These are phyloP conservation scores for Drosophila kikkawai DNA, from an alignment of 1,140 invertebrate genomes.

Conservation along the genomic window DNA sequence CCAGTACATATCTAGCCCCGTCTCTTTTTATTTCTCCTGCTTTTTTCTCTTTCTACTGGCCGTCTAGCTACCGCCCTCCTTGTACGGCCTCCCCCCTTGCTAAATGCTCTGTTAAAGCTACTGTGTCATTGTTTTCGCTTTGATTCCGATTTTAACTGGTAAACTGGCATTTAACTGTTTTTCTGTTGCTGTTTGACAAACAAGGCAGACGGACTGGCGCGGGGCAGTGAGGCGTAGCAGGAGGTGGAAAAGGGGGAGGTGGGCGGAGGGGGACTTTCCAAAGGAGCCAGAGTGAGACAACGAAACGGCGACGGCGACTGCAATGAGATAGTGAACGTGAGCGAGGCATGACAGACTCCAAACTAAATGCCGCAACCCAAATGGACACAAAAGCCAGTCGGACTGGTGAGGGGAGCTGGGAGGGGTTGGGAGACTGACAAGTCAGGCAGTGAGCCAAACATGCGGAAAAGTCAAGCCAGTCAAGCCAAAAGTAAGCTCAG, in stretches of 20 bases:
- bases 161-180: slow-evolving; percentile 84
- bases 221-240: slow-evolving; percentile 2
- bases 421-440: slow-evolving; percentile 12
- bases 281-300: slow-evolving; percentile 28
- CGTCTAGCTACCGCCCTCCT: slow-evolving; percentile 15
- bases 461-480: slow-evolving; percentile 66
- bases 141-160: slow-evolving; percentile 83
- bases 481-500: slow-evolving; percentile 33
- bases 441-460: slow-evolving; percentile 60
- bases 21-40: slow-evolving; percentile 7
- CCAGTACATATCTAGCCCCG: slow-evolving; percentile 34
- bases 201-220: slow-evolving; percentile 71
- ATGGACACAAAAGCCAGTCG: slow-evolving; percentile 43
- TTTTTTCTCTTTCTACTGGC: neutral
- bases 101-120: slow-evolving; percentile 62
- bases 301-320: slow-evolving; percentile 40
- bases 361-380: slow-evolving; percentile 52
- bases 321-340: slow-evolving; percentile 60
- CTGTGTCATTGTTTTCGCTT: slow-evolving; percentile 84
- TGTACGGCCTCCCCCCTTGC: slow-evolving; percentile 27
- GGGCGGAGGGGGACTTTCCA: neutral
- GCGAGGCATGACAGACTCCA: slow-evolving; percentile 57
- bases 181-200: slow-evolving; percentile 83
- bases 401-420: neutral
- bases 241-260: neutral